These are phyloP conservation scores for Sebastes miniatus DNA, from an alignment of 2,797 vertebrate genomes.

Conservation along the genomic window DNA sequence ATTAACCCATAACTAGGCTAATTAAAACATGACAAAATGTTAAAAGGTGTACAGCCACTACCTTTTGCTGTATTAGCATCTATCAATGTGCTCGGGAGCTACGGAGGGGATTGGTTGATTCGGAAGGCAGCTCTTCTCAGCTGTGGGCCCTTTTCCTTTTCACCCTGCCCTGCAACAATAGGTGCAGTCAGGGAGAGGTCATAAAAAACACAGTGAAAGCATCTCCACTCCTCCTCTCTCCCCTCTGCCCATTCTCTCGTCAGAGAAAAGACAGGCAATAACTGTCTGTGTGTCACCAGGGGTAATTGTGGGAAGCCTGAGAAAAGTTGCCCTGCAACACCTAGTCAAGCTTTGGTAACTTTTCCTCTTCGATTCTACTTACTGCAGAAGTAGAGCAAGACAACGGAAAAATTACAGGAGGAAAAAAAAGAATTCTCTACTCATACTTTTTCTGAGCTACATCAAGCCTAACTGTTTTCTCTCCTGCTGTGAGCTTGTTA, in stretches of 20 bases:
- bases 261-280: conserved; percentile 79
- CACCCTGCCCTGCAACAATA: conserved; percentile 75
- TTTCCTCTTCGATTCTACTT: conserved; percentile 22
- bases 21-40: conserved; percentile 50
- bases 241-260: conserved; percentile 77
- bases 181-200: conserved; percentile 82
- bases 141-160: conserved; percentile 78
- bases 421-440: not conserved
- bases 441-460: not conserved
- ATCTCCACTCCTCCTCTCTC: conserved; percentile 81
- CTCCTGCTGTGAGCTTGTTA: not conserved
- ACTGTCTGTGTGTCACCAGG: conserved; percentile 78
- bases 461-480: not conserved
- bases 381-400: conserved; percentile 6
- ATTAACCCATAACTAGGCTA: conserved; percentile 35
- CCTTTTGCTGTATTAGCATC: conserved; percentile 45
- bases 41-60: conserved; percentile 39
- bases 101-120: conserved; percentile 58
- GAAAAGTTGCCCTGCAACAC: conserved; percentile 72
- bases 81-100: conserved; percentile 35
- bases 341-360: conserved; percentile 58
- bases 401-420: conserved; percentile 14
- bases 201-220: conserved; percentile 83
- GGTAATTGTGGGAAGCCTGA: conserved; percentile 74
- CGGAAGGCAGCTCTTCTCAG: conserved; percentile 72